phyloP scores from a whole-genome alignment of 2,888 invertebrate genomes.

The Eupithecia subfuscata region DNA sequence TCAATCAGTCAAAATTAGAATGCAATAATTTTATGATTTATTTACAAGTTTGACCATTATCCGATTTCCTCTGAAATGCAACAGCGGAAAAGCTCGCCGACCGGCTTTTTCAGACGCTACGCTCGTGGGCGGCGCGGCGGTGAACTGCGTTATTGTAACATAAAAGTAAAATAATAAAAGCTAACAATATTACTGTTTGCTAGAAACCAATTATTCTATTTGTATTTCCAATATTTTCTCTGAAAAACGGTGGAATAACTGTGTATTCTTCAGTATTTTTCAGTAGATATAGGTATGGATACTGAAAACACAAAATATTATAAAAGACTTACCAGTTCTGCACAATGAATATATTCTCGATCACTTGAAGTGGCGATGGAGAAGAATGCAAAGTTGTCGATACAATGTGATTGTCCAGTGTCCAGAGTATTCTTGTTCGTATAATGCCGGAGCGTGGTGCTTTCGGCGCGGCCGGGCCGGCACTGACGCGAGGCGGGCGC shows the following conservation, averaged over 20 bases:
- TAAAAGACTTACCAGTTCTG: conserved; percentile 70
- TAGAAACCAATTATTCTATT: neutral
- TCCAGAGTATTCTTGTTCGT: conserved; percentile 55
- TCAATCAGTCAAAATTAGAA: neutral
- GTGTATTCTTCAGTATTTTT: conserved; percentile 17
- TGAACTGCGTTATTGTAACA: conserved; percentile 9
- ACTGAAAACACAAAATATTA: conserved; percentile 19
- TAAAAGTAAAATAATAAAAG: neutral
- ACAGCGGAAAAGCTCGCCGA: conserved; percentile 68
- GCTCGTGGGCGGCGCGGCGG: conserved; percentile 43
- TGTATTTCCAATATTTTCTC: neutral
- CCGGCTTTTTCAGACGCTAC: conserved; percentile 70
- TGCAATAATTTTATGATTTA: neutral
- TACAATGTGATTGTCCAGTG: conserved; percentile 64
- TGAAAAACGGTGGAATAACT: conserved; percentile 10
- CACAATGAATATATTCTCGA: conserved; percentile 62
- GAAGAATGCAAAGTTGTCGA: conserved; percentile 58
- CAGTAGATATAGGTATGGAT: neutral
- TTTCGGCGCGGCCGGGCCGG: conserved; percentile 83
- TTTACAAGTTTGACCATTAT: neutral
- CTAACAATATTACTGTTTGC: neutral
- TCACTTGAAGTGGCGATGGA: conserved; percentile 62
- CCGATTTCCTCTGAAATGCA: conserved; percentile 51
- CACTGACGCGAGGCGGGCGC: conserved; percentile 77
- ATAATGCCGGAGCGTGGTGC: conserved; percentile 73